Conservation (phyloP, 2,888 invertebrate genomes). For the Trissonchulus sp. region DNA sequence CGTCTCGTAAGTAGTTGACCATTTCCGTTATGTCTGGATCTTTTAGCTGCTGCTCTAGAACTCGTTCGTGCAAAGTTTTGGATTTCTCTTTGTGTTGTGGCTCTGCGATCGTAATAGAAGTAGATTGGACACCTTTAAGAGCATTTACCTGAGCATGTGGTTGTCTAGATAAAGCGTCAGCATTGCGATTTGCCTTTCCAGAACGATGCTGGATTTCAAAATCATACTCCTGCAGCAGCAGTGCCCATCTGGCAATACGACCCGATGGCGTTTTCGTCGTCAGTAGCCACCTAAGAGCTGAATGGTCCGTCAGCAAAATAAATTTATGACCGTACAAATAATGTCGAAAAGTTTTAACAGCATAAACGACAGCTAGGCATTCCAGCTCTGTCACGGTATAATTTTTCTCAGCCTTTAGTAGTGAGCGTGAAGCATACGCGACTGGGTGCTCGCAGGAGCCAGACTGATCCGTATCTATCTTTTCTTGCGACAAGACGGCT, state of each 20-base stretch:
- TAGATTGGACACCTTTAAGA: no score
- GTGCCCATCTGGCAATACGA: slow-evolving; percentile 54
- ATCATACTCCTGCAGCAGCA: slow-evolving; percentile 52
- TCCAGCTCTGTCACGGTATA: slow-evolving; percentile 54
- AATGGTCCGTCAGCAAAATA: slow-evolving; percentile 53
- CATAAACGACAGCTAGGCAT: slow-evolving; percentile 47
- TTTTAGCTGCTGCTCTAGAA: no score
- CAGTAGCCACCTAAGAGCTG: slow-evolving; percentile 56
- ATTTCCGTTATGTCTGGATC: no score
- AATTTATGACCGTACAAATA: slow-evolving; percentile 52
- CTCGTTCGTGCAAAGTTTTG: no score
- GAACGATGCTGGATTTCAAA: slow-evolving; percentile 51
- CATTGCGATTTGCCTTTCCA: slow-evolving; percentile 50
- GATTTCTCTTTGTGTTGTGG: no score
- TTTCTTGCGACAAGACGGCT: slow-evolving; percentile 40
- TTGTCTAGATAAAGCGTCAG: slow-evolving; percentile 51
- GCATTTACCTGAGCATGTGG: slow-evolving; percentile 23
- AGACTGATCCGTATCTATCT: slow-evolving; percentile 32
- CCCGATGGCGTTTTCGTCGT: slow-evolving; percentile 53
- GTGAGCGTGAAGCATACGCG: slow-evolving; percentile 37
- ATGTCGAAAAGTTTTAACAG: slow-evolving; percentile 50
- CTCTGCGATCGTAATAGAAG: no score
- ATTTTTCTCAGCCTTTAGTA: slow-evolving; percentile 47
- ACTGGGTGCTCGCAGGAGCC: slow-evolving; percentile 36
- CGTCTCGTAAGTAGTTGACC: no score